These are phyloP conservation scores for Lasioglossum pauxillum DNA, from an alignment of 2,888 invertebrate species.

Conservation along the genomic window DNA sequence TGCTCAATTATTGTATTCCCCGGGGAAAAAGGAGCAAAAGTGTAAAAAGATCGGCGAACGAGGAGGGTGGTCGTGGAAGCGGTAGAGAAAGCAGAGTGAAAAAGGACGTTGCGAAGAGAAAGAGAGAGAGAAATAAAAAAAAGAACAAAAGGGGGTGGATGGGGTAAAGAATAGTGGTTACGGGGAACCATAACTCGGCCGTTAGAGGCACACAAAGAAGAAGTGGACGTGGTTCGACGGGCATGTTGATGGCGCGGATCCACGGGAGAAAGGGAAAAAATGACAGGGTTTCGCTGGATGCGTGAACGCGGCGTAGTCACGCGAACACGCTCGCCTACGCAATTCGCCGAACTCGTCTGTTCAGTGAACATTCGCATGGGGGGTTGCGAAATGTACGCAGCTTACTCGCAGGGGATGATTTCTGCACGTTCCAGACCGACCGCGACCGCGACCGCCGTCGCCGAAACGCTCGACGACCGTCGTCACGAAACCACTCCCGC, in stretches of 20 bases:
- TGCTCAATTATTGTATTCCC: conserved; percentile 9
- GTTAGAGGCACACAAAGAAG: conserved; percentile 33
- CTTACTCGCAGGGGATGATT: conserved; percentile 27
- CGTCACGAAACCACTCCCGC: conserved; percentile 20
- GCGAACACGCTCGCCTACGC: conserved; percentile 68
- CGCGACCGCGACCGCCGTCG: neutral
- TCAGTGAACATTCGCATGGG: conserved; percentile 35
- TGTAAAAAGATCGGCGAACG: neutral
- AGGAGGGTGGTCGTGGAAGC: neutral
- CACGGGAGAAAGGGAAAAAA: conserved; percentile 65
- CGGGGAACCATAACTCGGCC: conserved; percentile 63
- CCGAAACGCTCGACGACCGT: neutral
- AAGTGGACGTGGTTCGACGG: conserved; percentile 37
- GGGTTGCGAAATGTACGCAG: conserved; percentile 36
- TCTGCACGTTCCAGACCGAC: conserved; percentile 1
- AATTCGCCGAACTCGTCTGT: conserved; percentile 62
- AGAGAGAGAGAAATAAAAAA: neutral
- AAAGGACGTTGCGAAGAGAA: neutral
- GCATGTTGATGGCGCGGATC: conserved; percentile 59
- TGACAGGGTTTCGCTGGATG: conserved; percentile 74
- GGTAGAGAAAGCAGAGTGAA: neutral
- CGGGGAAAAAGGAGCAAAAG: neutral
- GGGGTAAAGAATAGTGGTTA: conserved; percentile 58
- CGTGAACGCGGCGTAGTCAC: conserved; percentile 69
- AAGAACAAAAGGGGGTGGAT: neutral